Evolutionary conservation across 2,888 invertebrate genomes (phyloP).

Genomic region (Sicus ferrugineus): DNA sequence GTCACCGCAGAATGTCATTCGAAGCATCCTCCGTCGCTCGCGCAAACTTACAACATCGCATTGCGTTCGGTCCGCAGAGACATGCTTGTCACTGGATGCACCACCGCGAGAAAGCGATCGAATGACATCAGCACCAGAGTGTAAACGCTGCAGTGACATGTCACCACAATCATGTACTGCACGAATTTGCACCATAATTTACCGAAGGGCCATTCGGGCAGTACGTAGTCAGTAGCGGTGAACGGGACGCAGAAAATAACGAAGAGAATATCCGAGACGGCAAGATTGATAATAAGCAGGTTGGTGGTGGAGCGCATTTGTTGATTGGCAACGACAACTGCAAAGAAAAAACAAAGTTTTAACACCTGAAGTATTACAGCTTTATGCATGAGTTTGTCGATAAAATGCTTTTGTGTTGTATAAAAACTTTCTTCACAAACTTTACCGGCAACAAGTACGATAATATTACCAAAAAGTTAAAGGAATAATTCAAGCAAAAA

Average conservation of each 20-base stretch:
- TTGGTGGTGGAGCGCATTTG: conserved; percentile 95
- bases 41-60: conserved; percentile 72
- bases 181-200: conserved; percentile 84
- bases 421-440: no score
- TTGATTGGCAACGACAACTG: conserved; percentile 84
- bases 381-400: no score
- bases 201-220: conserved; percentile 91
- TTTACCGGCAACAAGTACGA: no score
- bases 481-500: no score
- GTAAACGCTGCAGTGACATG: conserved; percentile 92
- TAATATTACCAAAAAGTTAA: no score
- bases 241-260: conserved; percentile 94
- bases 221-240: conserved; percentile 88
- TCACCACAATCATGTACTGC: conserved; percentile 90
- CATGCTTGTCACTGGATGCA: conserved; percentile 90
- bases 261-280: conserved; percentile 89
- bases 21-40: no score
- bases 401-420: no score
- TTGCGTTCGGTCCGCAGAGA: conserved; percentile 83
- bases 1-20: background rate
- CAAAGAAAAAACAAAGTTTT: no score
- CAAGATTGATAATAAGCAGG: conserved; percentile 87
- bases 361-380: no score
- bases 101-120: conserved; percentile 91
- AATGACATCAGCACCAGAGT: conserved; percentile 93